Conservation (phyloP, 2,888 invertebrate species). For the Metellina segmentata region DNA sequence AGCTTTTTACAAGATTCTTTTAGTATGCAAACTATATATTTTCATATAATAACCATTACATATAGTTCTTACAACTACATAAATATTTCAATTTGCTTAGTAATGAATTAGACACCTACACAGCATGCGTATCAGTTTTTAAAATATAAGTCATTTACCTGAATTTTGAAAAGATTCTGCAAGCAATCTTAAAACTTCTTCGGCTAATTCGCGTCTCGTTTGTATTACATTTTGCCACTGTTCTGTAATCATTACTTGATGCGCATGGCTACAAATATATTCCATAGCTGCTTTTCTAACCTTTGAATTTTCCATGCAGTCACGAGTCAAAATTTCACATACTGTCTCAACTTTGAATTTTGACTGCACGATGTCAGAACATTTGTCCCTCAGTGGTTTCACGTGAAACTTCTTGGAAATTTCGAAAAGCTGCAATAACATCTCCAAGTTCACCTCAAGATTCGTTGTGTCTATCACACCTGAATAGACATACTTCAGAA, state of each 20-base stretch:
- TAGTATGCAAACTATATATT: too few species aligned
- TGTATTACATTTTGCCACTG: background rate
- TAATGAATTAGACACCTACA: too few species aligned
- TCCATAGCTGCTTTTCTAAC: background rate
- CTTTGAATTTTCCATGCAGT: background rate
- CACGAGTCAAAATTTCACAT: background rate
- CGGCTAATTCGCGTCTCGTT: background rate
- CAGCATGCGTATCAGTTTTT: too few species aligned
- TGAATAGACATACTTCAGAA: background rate
- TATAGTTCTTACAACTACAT: too few species aligned
- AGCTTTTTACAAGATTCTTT: too few species aligned
- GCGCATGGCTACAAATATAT: background rate
- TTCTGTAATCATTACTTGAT: background rate
- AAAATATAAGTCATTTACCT: too few species aligned
- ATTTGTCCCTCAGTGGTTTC: background rate
- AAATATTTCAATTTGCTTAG: too few species aligned
- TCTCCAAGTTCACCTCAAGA: background rate
- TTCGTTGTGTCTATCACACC: background rate
- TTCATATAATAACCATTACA: too few species aligned
- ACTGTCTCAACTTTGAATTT: background rate
- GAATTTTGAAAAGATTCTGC: background rate
- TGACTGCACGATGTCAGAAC: background rate
- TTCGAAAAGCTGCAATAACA: background rate
- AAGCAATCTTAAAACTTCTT: background rate
- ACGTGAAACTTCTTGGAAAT: background rate